Evolutionary conservation across 2,888 invertebrate genomes (phyloP).

Genomic region (Drosophila greeni): DNA sequence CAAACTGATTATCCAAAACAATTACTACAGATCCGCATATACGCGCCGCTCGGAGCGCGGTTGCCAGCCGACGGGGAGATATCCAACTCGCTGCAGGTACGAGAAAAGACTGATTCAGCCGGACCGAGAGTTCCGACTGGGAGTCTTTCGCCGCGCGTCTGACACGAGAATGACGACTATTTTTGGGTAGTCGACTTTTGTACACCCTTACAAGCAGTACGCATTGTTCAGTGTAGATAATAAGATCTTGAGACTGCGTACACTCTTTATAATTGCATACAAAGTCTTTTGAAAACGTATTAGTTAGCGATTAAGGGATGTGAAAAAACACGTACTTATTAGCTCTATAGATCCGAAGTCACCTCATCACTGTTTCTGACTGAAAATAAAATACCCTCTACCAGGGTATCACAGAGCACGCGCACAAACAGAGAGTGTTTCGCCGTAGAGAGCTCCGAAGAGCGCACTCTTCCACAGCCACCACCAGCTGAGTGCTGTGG

Average conservation of each 20-base stretch:
- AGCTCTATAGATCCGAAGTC: background rate
- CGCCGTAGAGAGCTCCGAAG: conserved; percentile 3
- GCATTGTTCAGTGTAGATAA: background rate
- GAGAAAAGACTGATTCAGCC: conserved; percentile 42
- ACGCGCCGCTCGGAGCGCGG: conserved; percentile 39
- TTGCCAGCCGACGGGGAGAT: conserved; percentile 50
- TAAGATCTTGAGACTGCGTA: background rate
- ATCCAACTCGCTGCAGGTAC: conserved; percentile 69
- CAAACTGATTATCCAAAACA: conserved; percentile 28
- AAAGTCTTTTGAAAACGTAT: background rate
- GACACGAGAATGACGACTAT: conserved; percentile 2
- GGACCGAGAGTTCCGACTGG: conserved; percentile 12
- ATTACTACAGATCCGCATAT: conserved; percentile 40
- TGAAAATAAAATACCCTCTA: background rate
- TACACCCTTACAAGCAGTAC: background rate
- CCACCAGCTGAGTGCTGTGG: conserved; percentile 11
- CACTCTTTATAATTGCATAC: background rate
- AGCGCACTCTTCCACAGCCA: conserved; percentile 3
- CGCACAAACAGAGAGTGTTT: conserved; percentile 11
- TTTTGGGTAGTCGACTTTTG: background rate
- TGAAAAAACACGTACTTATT: background rate
- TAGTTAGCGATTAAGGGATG: background rate
- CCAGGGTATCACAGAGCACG: conserved; percentile 17
- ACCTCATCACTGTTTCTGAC: background rate
- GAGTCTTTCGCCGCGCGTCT: conserved; percentile 8